A percentile compares a stretch with the other conserved stretches of the same genome.
Conservation (phyloP, 2,113 vertebrate genomes). For the Lepus europaeus region DNA sequence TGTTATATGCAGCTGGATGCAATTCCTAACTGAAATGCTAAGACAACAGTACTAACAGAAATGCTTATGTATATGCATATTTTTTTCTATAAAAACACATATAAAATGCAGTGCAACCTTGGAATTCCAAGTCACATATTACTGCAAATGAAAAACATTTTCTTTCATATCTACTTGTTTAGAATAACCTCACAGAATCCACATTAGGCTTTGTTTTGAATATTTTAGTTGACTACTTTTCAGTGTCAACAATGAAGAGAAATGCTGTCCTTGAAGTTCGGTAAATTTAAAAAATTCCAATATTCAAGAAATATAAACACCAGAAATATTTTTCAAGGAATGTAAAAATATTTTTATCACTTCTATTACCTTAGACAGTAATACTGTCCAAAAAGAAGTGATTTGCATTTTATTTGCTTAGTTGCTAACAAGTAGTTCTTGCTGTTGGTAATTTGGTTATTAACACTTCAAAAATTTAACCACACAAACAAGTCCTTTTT, state of each 20-base stretch:
- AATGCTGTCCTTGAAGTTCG: not conserved
- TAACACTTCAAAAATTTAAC: conserved; percentile 44
- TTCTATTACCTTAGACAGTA: not conserved
- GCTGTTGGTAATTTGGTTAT: conserved; percentile 7
- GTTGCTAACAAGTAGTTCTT: not conserved
- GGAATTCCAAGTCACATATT: conserved; percentile 12
- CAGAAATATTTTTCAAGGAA: conserved; percentile 43
- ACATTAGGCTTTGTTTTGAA: conserved; percentile 30
- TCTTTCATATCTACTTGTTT: not conserved
- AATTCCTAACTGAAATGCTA: conserved; percentile 43
- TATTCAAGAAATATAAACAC: conserved; percentile 34
- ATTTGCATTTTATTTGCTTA: not conserved
- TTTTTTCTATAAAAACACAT: not conserved
- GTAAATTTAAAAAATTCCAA: not conserved
- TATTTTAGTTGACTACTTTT: conserved; percentile 19
- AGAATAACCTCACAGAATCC: not conserved
- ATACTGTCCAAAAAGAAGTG: not conserved
- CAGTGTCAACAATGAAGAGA: conserved; percentile 15
- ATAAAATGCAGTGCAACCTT: conserved; percentile 44
- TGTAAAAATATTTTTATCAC: not conserved
- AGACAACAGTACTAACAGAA: not conserved
- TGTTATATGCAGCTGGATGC: not conserved
- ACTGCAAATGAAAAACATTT: conserved; percentile 50
- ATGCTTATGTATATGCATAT: not conserved
- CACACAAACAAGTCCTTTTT: not conserved